Percentiles rank a stretch among this genome's conserved stretches.
These are phyloP conservation scores for Conger conger DNA, from an alignment of 2,113 vertebrate genomes.

Conservation along the genomic window DNA sequence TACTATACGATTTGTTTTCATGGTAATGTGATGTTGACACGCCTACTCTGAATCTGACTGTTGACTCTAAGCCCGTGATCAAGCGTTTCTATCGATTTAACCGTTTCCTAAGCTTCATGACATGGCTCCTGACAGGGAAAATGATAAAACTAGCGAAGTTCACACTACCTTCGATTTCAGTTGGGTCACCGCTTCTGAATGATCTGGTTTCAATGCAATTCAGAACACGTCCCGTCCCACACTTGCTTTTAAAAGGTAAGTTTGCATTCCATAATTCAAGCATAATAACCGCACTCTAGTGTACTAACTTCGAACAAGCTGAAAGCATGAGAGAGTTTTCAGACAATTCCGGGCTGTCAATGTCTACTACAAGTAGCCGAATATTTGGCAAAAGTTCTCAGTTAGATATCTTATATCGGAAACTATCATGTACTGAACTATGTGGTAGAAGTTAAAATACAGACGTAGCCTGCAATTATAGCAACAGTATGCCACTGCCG, in stretches of 20 bases:
- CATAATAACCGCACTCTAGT: too few species aligned
- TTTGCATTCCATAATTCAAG: background rate
- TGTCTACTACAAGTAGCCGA: background rate
- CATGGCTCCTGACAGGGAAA: background rate
- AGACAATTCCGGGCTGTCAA: too few species aligned
- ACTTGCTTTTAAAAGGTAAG: background rate
- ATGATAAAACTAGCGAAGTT: background rate
- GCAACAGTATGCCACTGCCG: background rate
- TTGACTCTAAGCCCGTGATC: background rate
- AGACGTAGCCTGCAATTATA: background rate
- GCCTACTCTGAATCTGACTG: background rate
- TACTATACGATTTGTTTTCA: background rate
- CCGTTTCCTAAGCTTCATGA: background rate
- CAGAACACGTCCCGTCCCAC: too few species aligned
- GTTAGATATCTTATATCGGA: too few species aligned
- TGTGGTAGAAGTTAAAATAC: too few species aligned
- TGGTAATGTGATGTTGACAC: background rate
- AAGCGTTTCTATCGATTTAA: background rate
- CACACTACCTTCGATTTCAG: background rate
- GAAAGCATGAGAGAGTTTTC: too few species aligned
- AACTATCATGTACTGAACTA: background rate
- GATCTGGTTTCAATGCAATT: background rate
- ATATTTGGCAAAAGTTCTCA: background rate
- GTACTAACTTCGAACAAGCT: too few species aligned
- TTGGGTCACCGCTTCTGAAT: background rate